Base-by-base conservation (phyloP, 2,797 vertebrate genomes). In the Gallinago solitaria region DNA sequence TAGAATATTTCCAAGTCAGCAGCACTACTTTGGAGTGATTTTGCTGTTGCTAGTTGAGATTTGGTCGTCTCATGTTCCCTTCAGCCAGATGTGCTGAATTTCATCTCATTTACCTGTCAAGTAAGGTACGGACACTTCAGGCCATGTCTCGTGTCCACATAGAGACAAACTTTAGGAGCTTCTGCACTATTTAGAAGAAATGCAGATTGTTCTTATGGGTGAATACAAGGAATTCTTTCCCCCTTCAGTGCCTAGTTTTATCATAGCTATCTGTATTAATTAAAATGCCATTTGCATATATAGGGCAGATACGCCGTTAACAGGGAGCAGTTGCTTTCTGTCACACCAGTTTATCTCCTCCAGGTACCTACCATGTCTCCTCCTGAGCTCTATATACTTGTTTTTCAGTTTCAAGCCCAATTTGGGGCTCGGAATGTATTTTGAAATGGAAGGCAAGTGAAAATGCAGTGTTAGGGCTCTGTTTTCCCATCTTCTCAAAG, bases 291-390 rank as follows among this genome's bases (percentile, higher is more conserved):
- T 30, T 63, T 47, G 33, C 23, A 2, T 13, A 0, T 3, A 0
- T 21, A 35, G 37, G n/a, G n/a, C 39, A 67, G 68, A 37, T 9
- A 59, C 1, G 1, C n/a, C 1, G 1, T 11, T 17, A 20, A 37
- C 0, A 0, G 20, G 23, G 67, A 60, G 47, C 47, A 9, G 45
- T 12, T 39, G 28, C 0, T 1, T 78, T n/a, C 21, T 61, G 67
- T 35, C 30, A 53, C 73, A 14, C 11, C 48, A 13, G 54, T 30
- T 33, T 19, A 15, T 12, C 64, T 53, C 56, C 56, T 59, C n/a
- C n/a, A 16, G n/a, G n/a, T 47, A 43, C 43, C 43, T 57, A 11
- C 56, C 4, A 9, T 33, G n/a, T 35, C 56, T 75, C 68, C 45
- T 71, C 33, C 33, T 48, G 37, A 77, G 33, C 54, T 65, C 9